Conservation (phyloP, 2,888 invertebrate genomes). For the Drosophila hawaiiensis region DNA sequence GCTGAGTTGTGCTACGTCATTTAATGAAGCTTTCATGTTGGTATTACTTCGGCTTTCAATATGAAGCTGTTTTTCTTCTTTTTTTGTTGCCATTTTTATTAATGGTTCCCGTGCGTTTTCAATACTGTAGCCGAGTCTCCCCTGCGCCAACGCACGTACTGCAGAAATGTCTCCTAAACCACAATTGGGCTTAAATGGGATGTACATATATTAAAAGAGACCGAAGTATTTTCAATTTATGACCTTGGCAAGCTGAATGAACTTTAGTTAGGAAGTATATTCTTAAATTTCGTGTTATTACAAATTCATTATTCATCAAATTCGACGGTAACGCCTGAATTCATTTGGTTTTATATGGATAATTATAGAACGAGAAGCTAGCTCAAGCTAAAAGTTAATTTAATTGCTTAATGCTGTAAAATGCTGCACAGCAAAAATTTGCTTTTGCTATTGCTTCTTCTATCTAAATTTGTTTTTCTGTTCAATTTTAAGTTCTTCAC, state of each 20-base stretch:
- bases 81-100: constrained; percentile 40
- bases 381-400: background rate
- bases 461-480: background rate
- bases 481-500: background rate
- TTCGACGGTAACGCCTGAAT: background rate
- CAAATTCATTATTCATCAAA: background rate
- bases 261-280: background rate
- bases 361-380: background rate
- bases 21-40: constrained; percentile 71
- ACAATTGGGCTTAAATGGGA: constrained; percentile 13
- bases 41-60: constrained; percentile 55
- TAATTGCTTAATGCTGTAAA: background rate
- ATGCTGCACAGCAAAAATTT: background rate
- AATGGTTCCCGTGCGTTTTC: constrained; percentile 45
- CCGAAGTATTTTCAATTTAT: constrained; percentile 25
- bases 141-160: constrained; percentile 35
- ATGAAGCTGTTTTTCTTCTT: constrained; percentile 4
- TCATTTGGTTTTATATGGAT: background rate
- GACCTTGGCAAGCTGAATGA: background rate
- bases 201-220: constrained; percentile 10
- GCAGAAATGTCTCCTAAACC: constrained; percentile 22
- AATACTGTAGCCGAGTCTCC: constrained; percentile 7
- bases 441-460: background rate
- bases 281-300: background rate
- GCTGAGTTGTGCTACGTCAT: constrained; percentile 63